These are phyloP conservation scores for Ginglymostoma cirratum DNA, from an alignment of 2,113 vertebrate species.

Conservation along the genomic window DNA sequence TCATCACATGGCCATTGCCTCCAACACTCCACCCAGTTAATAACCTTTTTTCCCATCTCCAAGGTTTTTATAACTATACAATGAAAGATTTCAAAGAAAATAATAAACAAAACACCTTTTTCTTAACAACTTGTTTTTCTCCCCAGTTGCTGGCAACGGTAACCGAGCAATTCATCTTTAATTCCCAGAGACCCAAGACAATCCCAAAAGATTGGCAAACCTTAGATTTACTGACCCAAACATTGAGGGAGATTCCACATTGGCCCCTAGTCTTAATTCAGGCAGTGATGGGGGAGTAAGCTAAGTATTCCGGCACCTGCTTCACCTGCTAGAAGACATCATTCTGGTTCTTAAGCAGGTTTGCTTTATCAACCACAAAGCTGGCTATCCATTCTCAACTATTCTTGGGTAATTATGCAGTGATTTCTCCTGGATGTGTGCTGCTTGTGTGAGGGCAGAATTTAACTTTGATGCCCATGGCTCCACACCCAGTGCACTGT, in stretches of 20 bases:
- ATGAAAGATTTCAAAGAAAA: not conserved
- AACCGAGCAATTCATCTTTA: not conserved
- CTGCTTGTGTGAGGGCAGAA: not conserved
- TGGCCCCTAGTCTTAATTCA: not conserved
- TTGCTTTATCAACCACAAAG: not conserved
- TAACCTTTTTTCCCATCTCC: no score
- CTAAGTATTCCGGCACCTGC: not conserved
- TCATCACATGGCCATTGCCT: no score
- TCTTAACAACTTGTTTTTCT: not conserved
- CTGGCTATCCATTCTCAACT: not conserved
- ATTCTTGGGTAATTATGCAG: not conserved
- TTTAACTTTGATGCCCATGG: not conserved
- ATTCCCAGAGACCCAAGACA: not conserved
- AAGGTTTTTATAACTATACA: no score
- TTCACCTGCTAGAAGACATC: not conserved
- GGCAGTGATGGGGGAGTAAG: not conserved
- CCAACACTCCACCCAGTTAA: no score
- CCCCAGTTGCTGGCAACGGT: not conserved
- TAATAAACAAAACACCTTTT: not conserved
- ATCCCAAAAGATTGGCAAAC: not conserved
- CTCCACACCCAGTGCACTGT: not conserved
- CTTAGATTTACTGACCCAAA: not conserved
- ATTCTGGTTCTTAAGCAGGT: not conserved
- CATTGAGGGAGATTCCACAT: not conserved
- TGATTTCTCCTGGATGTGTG: not conserved